These are phyloP conservation scores for Gari tellinella DNA, from an alignment of 2,888 invertebrate species.

Conservation along the genomic window DNA sequence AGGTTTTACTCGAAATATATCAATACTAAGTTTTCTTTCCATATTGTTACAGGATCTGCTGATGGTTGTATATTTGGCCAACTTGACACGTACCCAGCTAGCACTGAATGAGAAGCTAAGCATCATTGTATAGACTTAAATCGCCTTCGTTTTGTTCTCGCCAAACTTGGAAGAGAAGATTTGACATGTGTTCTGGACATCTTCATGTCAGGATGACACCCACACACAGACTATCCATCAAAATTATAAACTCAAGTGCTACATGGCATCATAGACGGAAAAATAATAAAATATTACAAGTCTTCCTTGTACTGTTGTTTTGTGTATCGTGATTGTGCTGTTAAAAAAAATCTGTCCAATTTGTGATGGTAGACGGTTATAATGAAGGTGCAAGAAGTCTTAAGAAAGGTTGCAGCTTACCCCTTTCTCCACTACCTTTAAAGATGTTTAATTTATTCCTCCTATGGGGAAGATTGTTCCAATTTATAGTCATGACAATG, in stretches of 20 bases:
- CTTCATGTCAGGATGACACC: slow-evolving; percentile 1
- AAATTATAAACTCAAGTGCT: slow-evolving; percentile 14
- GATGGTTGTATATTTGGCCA: slow-evolving; percentile 98
- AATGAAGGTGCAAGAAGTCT: too few species aligned
- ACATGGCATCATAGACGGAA: slow-evolving; percentile 45
- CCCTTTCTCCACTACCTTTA: too few species aligned
- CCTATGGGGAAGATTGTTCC: too few species aligned
- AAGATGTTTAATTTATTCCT: too few species aligned
- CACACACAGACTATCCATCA: slow-evolving; percentile 24
- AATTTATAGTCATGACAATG: too few species aligned
- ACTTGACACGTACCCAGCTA: slow-evolving; percentile 97
- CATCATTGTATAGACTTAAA: slow-evolving; percentile 36
- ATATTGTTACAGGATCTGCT: slow-evolving; percentile 90
- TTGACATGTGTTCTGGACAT: background rate
- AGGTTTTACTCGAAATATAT: too few species aligned
- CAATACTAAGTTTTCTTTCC: background rate
- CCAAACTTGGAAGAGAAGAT: too few species aligned
- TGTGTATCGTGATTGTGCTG: too few species aligned
- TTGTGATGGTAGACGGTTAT: too few species aligned
- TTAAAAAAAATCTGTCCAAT: too few species aligned
- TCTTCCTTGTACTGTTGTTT: background rate
- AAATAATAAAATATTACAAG: slow-evolving; percentile 10
- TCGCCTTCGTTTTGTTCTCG: too few species aligned
- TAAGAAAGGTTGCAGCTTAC: too few species aligned
- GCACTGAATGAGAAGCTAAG: slow-evolving; percentile 96